phyloP scores from a whole-genome alignment of 2,888 invertebrate genomes.

The Limnephilus lunatus region DNA sequence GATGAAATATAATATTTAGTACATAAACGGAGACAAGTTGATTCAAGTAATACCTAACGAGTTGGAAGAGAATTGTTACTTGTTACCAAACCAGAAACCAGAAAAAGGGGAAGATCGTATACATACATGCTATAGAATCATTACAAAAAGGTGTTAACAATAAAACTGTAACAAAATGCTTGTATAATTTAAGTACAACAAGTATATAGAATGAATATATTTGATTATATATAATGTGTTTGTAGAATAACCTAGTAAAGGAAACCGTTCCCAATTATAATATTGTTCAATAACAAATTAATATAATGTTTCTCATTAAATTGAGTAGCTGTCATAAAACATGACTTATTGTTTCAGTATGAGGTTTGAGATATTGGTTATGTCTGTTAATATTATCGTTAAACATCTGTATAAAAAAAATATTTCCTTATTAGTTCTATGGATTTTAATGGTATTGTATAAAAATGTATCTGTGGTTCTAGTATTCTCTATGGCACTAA shows the following conservation, averaged over 20 bases:
- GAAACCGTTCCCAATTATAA: conserved; percentile 37
- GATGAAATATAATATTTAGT: background rate
- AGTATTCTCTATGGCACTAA: conserved; percentile 65
- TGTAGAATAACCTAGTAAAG: conserved; percentile 49
- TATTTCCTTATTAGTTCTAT: conserved; percentile 62
- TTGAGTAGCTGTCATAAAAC: conserved; percentile 57
- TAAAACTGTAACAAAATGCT: conserved; percentile 56
- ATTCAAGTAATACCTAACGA: background rate
- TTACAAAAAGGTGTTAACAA: conserved; percentile 47
- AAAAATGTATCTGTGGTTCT: conserved; percentile 62
- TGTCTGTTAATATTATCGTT: conserved; percentile 54
- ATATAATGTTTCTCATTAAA: conserved; percentile 60
- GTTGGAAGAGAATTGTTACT: background rate
- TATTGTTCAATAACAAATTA: conserved; percentile 52
- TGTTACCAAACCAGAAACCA: background rate
- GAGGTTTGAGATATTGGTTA: conserved; percentile 64
- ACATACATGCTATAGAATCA: conserved; percentile 16
- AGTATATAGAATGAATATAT: conserved; percentile 62
- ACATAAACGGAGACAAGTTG: background rate
- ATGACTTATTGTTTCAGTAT: conserved; percentile 66
- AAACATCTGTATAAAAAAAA: conserved; percentile 66
- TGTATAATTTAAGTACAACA: conserved; percentile 54
- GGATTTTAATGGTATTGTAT: conserved; percentile 64
- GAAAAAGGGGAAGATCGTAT: background rate
- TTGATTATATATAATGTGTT: conserved; percentile 34